Base-by-base conservation (phyloP, 2,113 vertebrate species). In the Bombycilla garrulus region DNA sequence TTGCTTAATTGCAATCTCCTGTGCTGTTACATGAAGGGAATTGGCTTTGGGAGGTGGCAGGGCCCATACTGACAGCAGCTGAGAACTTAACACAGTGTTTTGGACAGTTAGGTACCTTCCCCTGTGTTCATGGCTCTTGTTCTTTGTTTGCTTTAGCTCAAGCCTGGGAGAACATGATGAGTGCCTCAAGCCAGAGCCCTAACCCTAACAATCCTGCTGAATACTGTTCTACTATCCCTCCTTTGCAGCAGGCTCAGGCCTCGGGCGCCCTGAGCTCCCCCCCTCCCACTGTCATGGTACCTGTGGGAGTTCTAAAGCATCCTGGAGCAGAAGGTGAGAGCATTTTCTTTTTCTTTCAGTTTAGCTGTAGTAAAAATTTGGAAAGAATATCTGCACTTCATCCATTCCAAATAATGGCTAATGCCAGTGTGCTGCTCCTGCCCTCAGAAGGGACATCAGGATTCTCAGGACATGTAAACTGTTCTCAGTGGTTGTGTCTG, bases 171-270 rank as follows among this genome's bases (percentile, higher is more conserved):
- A 99, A 98, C 76, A 98, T 98, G 92, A 97, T 98, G 88, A 96
- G 98, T 97, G 97, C 98, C 94, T 98, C 98, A 96, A 98, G 98
- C 97, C 99, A 99, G 96, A 99, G 99, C 95, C 99, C 99, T 84
- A 99, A 99, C 98, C 99, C 99, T 97, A 99, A 99, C 98, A 99
- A 99, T 98, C 99, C 99, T 3, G 98, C 99, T 25, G 99, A 99
- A 97, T 99, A 99, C 98, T 99, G 99, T 99, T 99, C 99, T 98
- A 99, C 99, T 97, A 98, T 99, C 97, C 99, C 99, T 93, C 99
- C 99, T 61, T 98, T 99, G 97, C 99, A 99, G 98, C 99, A 99
- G 98, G 99, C 99, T 90, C 99, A 99, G 98, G 99, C 99, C 70
- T 99, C 99, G 7, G 99, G 99, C 10, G 98, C 98, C 36, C 99